phyloP scores from a whole-genome alignment of 2,888 invertebrate species.

The Drosophila nr. perissopoda region DNA sequence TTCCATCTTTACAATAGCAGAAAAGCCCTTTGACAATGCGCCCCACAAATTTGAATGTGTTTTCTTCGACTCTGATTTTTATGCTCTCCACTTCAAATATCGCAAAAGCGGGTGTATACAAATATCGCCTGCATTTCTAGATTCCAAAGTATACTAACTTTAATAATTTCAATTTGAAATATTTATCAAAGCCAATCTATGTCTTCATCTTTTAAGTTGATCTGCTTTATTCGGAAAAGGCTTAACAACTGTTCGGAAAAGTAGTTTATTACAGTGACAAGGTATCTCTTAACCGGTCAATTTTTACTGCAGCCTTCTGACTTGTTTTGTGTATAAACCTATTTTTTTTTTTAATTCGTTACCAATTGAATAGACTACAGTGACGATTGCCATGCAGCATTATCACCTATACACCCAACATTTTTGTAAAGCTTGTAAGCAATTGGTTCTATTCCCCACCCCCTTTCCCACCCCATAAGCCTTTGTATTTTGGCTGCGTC shows the following conservation, averaged over 20 bases:
- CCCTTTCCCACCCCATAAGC: conserved; percentile 53
- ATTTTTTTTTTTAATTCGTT: conserved; percentile 62
- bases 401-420: conserved; percentile 59
- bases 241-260: neutral
- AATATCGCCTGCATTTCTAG: neutral
- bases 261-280: neutral
- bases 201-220: neutral
- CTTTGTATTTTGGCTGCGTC: conserved; percentile 65
- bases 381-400: conserved; percentile 68
- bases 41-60: conserved; percentile 58
- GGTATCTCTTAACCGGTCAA: neutral
- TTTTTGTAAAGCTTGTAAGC: conserved; percentile 58
- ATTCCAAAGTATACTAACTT: neutral
- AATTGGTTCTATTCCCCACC: conserved; percentile 57
- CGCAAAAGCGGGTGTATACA: neutral
- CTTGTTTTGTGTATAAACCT: conserved; percentile 9
- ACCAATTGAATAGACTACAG: conserved; percentile 72
- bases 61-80: conserved; percentile 39
- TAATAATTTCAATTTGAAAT: neutral
- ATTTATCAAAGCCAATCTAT: neutral
- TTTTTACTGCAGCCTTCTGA: neutral
- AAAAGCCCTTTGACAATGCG: conserved; percentile 75
- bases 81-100: neutral
- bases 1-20: conserved; percentile 46
- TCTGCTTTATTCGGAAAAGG: neutral